Evolutionary conservation across 2,113 vertebrate genomes (phyloP).

Genomic region (Nyctereutes procyonoides): DNA sequence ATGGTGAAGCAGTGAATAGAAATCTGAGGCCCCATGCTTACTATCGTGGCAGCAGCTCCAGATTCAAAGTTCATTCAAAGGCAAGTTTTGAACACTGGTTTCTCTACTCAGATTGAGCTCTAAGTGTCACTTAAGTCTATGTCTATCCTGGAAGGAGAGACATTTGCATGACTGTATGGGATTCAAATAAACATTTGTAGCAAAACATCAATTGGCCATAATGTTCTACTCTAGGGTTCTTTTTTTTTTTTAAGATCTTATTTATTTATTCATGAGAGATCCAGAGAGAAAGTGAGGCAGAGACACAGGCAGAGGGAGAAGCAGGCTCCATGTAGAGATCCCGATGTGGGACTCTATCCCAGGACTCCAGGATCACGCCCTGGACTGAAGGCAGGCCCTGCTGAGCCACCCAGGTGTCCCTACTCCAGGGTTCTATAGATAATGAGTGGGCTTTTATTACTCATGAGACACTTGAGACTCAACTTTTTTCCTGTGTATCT

Average conservation of each 20-base stretch:
- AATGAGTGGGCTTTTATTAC: background rate
- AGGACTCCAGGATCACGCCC: too few relatives aligned
- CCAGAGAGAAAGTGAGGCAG: too few relatives aligned
- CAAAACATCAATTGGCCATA: background rate
- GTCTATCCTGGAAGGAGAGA: background rate
- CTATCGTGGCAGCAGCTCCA: background rate
- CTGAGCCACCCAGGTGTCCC: too few relatives aligned
- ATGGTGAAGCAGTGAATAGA: background rate
- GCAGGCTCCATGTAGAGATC: too few relatives aligned
- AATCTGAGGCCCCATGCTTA: background rate
- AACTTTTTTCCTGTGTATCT: background rate
- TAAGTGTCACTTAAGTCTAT: background rate
- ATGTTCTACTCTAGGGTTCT: background rate
- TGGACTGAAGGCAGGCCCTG: too few relatives aligned
- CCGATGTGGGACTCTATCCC: too few relatives aligned
- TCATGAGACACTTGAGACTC: background rate
- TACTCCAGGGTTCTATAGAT: background rate
- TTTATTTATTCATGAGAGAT: too few relatives aligned
- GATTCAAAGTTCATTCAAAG: conserved; percentile 17
- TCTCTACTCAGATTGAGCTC: background rate
- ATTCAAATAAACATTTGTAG: conserved; percentile 30
- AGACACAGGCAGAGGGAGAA: too few relatives aligned
- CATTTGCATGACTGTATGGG: background rate
- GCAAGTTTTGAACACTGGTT: background rate
- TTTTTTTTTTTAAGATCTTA: too few relatives aligned